Evolutionary conservation across 2,113 vertebrate genomes (phyloP), one percentile per base, ranked within the genome.

Genomic region (Vidua macroura): DNA sequence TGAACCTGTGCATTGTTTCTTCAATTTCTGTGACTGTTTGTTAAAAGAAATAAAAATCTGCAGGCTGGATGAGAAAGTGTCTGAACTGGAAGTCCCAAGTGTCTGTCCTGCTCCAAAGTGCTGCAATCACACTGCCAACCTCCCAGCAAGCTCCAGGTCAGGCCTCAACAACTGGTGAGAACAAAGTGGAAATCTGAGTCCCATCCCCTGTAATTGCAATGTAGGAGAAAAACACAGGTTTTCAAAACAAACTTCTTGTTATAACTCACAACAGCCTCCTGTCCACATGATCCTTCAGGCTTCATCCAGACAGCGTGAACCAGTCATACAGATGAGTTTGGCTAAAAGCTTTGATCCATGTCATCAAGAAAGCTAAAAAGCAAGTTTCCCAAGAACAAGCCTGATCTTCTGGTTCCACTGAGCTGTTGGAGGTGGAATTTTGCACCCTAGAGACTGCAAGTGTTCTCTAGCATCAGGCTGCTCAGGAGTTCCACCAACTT

Each of bases 21-120:
- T 58, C 92, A 60, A 76, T 76, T 88, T 89, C 88, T 80, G 31
- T 13, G 2, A 27, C n/a, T 85, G 56, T 62, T 90, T 81, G 89
- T 93, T 94, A 93, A 84, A 83, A 83, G 44, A 78, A 66, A 92
- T 72, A 72, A 77, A 92, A 91, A 46, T 43, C 94, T 79, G 70
- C 52, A 55, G 60, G 49, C 44, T 84, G 74, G 66, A 83, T 1
- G 6, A 44, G 82, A 49, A 95, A 33, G 72, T 11, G 16, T 44
- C 58, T 92, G 77, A 76, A 44, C 11, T 39, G 49, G 15, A 84
- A 78, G 66, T 20, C 12, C 1, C 7, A 28, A 67, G 58, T 15
- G 43, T 3, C 53, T 66, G 60, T 72, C 73, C 91, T 56, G 48
- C 69, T 76, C 37, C 56, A 8, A 39, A 82, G 82, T 8, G 52